Conservation (phyloP, 1,140 invertebrate genomes). For the Pogonomyrmex barbatus region DNA sequence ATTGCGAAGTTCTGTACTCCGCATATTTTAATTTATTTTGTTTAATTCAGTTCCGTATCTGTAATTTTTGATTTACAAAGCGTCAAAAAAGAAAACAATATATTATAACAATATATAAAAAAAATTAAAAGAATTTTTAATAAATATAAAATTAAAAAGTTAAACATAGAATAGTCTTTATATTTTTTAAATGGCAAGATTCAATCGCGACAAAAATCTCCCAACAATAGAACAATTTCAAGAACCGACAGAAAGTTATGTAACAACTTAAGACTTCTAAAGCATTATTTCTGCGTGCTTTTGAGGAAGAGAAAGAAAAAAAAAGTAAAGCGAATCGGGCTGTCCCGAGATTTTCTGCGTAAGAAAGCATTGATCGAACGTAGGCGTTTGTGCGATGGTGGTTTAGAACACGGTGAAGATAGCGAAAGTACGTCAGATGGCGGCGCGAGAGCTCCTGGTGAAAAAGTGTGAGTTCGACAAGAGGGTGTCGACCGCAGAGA, state of each 20-base stretch:
- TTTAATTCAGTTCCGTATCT: neutral
- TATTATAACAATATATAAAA: too few relatives aligned
- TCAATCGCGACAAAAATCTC: neutral
- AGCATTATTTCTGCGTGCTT: constrained; percentile 37
- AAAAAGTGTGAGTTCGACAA: constrained; percentile 85
- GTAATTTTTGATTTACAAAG: neutral
- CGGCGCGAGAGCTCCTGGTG: constrained; percentile 90
- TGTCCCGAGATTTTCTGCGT: constrained; percentile 9
- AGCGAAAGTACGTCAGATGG: constrained; percentile 89
- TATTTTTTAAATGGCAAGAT: neutral
- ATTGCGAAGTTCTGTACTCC: neutral
- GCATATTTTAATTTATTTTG: neutral
- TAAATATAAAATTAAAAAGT: neutral
- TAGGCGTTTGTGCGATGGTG: constrained; percentile 71
- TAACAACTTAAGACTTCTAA: constrained; percentile 4
- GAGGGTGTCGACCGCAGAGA: constrained; percentile 89
- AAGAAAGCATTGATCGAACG: constrained; percentile 58
- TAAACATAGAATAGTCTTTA: neutral
- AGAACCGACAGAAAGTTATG: constrained; percentile 1
- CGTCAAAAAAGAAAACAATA: neutral
- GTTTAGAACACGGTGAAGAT: constrained; percentile 89
- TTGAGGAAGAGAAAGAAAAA: constrained; percentile 18
- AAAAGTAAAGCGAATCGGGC: neutral
- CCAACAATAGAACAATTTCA: neutral
- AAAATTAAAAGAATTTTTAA: neutral